These are phyloP conservation scores for Cheilosia vernalis DNA, from an alignment of 2,888 invertebrate species.

Conservation along the genomic window DNA sequence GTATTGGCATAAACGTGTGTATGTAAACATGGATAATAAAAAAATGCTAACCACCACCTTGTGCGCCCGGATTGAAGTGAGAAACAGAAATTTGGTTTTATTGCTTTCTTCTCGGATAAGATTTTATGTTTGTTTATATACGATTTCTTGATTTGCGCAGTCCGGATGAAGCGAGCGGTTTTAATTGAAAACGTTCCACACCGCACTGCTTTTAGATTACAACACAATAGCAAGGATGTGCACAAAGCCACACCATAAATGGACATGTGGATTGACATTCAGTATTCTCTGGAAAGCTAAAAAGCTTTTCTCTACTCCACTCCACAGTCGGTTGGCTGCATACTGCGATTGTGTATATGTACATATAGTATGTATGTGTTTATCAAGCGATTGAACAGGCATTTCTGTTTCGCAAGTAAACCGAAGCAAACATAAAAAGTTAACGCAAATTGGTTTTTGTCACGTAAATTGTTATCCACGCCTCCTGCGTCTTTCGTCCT, in stretches of 20 bases:
- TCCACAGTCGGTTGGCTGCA: neutral
- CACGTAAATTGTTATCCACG: slow-evolving; percentile 68
- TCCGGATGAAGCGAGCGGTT: neutral
- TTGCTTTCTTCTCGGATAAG: slow-evolving; percentile 5
- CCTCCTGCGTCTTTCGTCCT: neutral
- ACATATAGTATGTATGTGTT: neutral
- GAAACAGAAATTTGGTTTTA: neutral
- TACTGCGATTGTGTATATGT: neutral
- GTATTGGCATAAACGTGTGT: neutral
- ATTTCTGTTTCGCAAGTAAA: slow-evolving; percentile 47
- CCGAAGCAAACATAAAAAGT: slow-evolving; percentile 66
- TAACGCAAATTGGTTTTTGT: slow-evolving; percentile 72
- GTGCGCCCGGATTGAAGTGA: slow-evolving; percentile 1
- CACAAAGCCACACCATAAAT: neutral
- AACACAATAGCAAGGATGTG: slow-evolving; percentile 21
- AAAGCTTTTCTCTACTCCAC: slow-evolving; percentile 4
- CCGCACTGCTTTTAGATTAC: slow-evolving; percentile 3
- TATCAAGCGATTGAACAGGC: neutral
- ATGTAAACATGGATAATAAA: neutral
- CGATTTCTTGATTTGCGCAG: neutral
- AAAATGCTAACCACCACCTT: slow-evolving; percentile 9
- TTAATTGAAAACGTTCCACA: slow-evolving; percentile 33
- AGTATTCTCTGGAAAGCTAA: slow-evolving; percentile 11
- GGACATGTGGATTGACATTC: neutral
- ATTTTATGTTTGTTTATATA: slow-evolving; percentile 3